A percentile compares a stretch with the other conserved stretches of the same genome.
Conservation (phyloP, 2,888 invertebrate species). For the Electrophaes corylata region DNA sequence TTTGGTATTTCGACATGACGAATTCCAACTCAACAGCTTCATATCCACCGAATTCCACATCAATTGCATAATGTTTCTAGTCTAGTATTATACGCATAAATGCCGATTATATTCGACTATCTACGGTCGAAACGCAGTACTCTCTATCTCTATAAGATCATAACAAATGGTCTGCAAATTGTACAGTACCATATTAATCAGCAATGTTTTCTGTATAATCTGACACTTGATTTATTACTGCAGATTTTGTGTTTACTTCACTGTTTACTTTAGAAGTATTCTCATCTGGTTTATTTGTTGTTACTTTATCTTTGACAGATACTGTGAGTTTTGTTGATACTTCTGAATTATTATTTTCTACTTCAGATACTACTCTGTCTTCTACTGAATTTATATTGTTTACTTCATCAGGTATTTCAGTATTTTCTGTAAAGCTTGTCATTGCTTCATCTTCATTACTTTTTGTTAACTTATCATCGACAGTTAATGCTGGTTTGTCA, state of each 20-base stretch:
- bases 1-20: too few species aligned
- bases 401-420: neutral
- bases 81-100: too few species aligned
- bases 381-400: conserved; percentile 6
- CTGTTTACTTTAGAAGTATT: neutral
- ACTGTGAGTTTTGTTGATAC: neutral
- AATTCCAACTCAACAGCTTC: too few species aligned
- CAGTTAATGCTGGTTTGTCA: neutral
- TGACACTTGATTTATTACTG: neutral
- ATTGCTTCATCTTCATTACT: neutral
- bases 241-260: neutral
- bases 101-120: too few species aligned
- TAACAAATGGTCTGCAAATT: neutral
- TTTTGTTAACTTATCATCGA: neutral
- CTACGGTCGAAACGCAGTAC: neutral
- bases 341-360: conserved; percentile 1
- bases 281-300: neutral
- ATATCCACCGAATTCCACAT: too few species aligned
- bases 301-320: neutral
- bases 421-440: neutral
- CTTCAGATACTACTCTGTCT: neutral
- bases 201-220: neutral
- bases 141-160: neutral
- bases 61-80: too few species aligned
- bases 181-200: conserved; percentile 2